Conservation (phyloP, 2,888 invertebrate species). For the Aelia acuminata region DNA sequence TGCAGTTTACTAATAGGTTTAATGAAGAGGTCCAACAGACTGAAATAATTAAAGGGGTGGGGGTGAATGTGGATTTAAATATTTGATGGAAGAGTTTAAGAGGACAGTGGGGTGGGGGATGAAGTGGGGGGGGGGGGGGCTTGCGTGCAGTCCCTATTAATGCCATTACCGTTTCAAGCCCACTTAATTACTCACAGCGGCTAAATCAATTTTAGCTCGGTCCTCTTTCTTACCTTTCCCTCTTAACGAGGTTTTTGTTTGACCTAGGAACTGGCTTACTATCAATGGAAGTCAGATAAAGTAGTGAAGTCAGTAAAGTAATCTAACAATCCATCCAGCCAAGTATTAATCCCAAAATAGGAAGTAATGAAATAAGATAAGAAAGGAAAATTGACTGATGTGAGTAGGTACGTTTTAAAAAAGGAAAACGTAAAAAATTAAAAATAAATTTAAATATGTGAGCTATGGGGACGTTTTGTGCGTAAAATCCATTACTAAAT, state of each 20-base stretch:
- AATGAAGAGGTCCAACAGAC: slow-evolving; percentile 3
- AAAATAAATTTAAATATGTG: no score
- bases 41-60: slow-evolving; percentile 23
- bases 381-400: no score
- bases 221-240: slow-evolving; percentile 3
- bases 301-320: not conserved
- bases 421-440: no score
- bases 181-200: slow-evolving; percentile 46
- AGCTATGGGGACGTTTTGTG: no score
- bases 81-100: slow-evolving; percentile 45
- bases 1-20: not conserved
- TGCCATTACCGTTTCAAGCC: slow-evolving; percentile 46
- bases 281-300: not conserved
- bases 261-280: not conserved
- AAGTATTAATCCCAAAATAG: no score
- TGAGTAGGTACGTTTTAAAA: no score
- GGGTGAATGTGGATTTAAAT: slow-evolving; percentile 38
- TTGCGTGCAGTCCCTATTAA: slow-evolving; percentile 24
- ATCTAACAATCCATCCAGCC: no score
- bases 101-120: no score
- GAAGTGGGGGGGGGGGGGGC: not conserved
- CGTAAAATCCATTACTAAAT: no score
- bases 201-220: slow-evolving; percentile 43
- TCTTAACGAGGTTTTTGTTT: slow-evolving; percentile 27
- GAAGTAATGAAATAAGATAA: no score